Evolutionary conservation across 2,797 vertebrate genomes (phyloP), one percentile per base, ranked within the genome.

Genomic region (Columba guinea): DNA sequence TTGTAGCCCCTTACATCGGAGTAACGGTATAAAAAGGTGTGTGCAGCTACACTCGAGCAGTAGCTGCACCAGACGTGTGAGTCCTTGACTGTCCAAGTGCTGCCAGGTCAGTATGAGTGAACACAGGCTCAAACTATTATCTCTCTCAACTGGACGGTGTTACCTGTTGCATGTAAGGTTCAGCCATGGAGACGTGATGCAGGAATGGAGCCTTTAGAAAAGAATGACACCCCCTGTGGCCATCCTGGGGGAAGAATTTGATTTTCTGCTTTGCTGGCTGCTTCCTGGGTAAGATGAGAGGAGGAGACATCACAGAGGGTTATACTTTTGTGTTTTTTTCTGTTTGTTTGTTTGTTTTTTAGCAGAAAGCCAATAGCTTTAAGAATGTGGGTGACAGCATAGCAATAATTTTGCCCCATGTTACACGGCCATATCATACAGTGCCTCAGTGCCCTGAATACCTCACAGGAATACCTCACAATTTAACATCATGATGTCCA

Each of bases 241-340:
- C 68, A 71, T 90, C 71, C 62, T 59, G 41, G 60, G 35, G 65
- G 44, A 62, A 51, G 46, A 94, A 64, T 62, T 65, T 70, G 52
- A 74, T 88, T 85, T 90, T 69, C 64, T 87, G 71, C 67, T 84
- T 90, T 84, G 80, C 63, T 90, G 81, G 26, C 32, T 90, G 35
- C 46, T 93, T 91, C 80, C 79, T 84, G 56, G 23, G 59, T 67
- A 67, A 80, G 55, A 52, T 92, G 70, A 91, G 53, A 90, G 39
- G 16, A 71, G n/a, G 59, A 84, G 48, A 90, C 64, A 90, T 55
- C 55, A 84, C 32, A 90, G 59, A 69, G 12, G 34, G 30, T 74
- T 70, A 86, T 24, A 83, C 53, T 39, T 53, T 10, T 28, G 13
- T 13, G 51, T 7, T 7, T 46, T 6, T 11, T 26, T 44, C 7